Percentiles rank a stretch among this genome's conserved stretches.
Conservation (phyloP, 2,888 invertebrate genomes). For the Stenichneumon culpator region DNA sequence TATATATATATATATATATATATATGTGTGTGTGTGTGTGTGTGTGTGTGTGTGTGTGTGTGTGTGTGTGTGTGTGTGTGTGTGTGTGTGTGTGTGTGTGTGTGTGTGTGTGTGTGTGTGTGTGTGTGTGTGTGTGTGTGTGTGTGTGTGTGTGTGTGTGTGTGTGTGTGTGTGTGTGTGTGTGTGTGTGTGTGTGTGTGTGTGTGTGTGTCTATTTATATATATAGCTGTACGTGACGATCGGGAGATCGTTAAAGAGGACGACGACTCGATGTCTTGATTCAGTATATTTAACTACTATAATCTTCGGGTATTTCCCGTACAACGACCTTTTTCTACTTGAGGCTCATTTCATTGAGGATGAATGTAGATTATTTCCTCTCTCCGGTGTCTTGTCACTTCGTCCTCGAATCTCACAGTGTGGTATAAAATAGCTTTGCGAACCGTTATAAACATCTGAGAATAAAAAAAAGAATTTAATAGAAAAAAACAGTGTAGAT, state of each 20-base stretch:
- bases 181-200: too few relatives aligned
- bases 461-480: neutral
- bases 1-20: too few relatives aligned
- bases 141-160: too few relatives aligned
- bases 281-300: conserved; percentile 30
- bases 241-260: conserved; percentile 51
- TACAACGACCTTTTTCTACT: conserved; percentile 53
- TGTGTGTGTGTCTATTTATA: too few relatives aligned
- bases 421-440: conserved; percentile 14
- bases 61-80: too few relatives aligned
- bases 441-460: conserved; percentile 32
- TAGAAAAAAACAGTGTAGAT: neutral
- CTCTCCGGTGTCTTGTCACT: neutral
- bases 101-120: too few relatives aligned
- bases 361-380: conserved; percentile 60
- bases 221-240: neutral
- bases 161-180: too few relatives aligned
- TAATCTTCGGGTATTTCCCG: conserved; percentile 48
- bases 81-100: too few relatives aligned
- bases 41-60: too few relatives aligned
- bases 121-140: too few relatives aligned
- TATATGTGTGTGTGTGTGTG: too few relatives aligned
- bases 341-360: neutral
- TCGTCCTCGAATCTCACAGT: conserved; percentile 1
- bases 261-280: conserved; percentile 60